Percentiles rank a stretch among this genome's conserved stretches.
phyloP scores from a whole-genome alignment of 2,888 invertebrate genomes.

The Acleris sparsana region DNA sequence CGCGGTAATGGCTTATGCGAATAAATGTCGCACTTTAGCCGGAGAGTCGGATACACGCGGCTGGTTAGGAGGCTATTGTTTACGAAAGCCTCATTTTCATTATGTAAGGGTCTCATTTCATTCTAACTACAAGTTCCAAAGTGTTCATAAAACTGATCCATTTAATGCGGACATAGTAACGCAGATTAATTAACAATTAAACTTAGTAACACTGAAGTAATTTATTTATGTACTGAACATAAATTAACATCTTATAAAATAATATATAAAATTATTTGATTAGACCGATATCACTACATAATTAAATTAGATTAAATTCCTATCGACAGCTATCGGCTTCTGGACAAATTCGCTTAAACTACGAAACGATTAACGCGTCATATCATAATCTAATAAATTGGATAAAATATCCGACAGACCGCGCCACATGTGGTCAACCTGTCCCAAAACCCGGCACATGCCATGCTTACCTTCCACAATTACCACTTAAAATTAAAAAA shows the following conservation, averaged over 20 bases:
- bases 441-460: conserved; percentile 81
- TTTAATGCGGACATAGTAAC: conserved; percentile 14
- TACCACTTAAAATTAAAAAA: conserved; percentile 69
- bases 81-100: conserved; percentile 46
- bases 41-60: conserved; percentile 55
- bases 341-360: conserved; percentile 68
- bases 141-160: conserved; percentile 3
- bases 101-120: conserved; percentile 13
- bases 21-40: conserved; percentile 70
- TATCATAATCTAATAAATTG: conserved; percentile 69
- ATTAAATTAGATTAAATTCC: conserved; percentile 42
- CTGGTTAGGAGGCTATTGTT: conserved; percentile 29
- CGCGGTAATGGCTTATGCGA: conserved; percentile 71
- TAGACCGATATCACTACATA: conserved; percentile 34
- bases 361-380: conserved; percentile 65
- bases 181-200: background rate
- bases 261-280: background rate
- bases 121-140: conserved; percentile 8
- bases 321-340: conserved; percentile 47
- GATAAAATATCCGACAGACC: conserved; percentile 76
- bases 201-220: background rate
- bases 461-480: conserved; percentile 77
- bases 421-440: conserved; percentile 82
- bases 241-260: too few species aligned
- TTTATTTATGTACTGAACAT: background rate